Percentiles rank a stretch among this genome's conserved stretches.
These are phyloP conservation scores for Amblyopsis rosae DNA, from an alignment of 2,113 vertebrate species.

Conservation along the genomic window DNA sequence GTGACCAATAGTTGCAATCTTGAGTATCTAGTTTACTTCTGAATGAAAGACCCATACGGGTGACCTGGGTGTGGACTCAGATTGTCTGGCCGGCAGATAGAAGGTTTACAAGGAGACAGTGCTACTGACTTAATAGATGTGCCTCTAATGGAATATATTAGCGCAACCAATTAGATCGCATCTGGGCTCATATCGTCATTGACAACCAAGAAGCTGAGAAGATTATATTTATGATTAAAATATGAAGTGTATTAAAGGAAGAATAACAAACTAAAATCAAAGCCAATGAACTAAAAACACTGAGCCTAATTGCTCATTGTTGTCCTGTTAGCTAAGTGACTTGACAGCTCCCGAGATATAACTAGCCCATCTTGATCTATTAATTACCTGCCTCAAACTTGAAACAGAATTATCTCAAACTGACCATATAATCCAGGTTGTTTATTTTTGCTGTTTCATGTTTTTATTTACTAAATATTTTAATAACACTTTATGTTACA, in stretches of 20 bases:
- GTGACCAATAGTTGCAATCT: conserved; percentile 67
- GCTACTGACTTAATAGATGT: conserved; percentile 46
- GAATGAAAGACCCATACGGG: conserved; percentile 44
- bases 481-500: conserved; percentile 54
- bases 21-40: conserved; percentile 62
- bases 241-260: not conserved
- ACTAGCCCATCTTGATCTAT: conserved; percentile 45
- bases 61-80: conserved; percentile 24
- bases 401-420: conserved; percentile 68
- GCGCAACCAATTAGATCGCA: conserved; percentile 17
- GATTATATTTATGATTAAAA: conserved; percentile 8
- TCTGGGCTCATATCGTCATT: conserved; percentile 8
- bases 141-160: conserved; percentile 47
- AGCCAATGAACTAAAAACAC: conserved; percentile 18
- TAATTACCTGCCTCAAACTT: conserved; percentile 78
- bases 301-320: conserved; percentile 16
- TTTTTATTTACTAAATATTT: conserved; percentile 44
- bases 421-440: conserved; percentile 56
- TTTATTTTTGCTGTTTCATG: conserved; percentile 46
- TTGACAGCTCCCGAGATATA: conserved; percentile 31
- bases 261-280: conserved; percentile 17
- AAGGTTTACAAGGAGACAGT: conserved; percentile 26
- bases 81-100: conserved; percentile 47
- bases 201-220: not conserved
- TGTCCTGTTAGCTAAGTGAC: conserved; percentile 6